phyloP scores from a whole-genome alignment of 2,888 invertebrate genomes.

The Metalampra italica region DNA sequence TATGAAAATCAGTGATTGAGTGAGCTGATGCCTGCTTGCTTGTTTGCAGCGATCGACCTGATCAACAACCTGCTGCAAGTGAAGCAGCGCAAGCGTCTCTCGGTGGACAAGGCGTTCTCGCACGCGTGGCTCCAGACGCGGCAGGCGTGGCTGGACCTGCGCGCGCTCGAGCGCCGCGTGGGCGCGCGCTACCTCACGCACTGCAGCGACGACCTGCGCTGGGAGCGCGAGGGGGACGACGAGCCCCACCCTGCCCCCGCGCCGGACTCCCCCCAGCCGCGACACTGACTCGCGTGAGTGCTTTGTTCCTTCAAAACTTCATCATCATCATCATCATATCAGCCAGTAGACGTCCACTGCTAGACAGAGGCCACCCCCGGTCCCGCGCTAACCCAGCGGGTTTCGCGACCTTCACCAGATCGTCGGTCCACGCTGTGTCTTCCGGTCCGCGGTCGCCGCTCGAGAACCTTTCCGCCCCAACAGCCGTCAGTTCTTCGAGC shows the following conservation, averaged over 20 bases:
- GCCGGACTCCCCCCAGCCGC: not conserved
- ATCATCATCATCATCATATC: too few species aligned
- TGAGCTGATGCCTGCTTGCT: not conserved
- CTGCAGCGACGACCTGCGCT: conserved; percentile 50
- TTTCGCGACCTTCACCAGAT: too few species aligned
- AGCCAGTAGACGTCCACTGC: too few species aligned
- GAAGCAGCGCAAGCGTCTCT: conserved; percentile 95
- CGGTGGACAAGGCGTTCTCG: conserved; percentile 96
- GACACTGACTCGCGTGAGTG: conserved; percentile 5
- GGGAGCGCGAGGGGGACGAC: not conserved
- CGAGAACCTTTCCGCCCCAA: too few species aligned
- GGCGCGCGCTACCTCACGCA: conserved; percentile 65
- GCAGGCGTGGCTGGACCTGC: conserved; percentile 96
- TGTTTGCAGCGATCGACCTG: conserved; percentile 93
- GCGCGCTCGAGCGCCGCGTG: conserved; percentile 84
- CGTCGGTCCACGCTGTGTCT: too few species aligned
- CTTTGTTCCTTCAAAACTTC: too few species aligned
- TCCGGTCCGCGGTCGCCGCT: too few species aligned
- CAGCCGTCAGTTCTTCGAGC: too few species aligned
- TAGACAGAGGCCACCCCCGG: too few species aligned
- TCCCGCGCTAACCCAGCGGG: too few species aligned
- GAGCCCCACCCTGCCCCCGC: not conserved
- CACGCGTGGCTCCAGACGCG: conserved; percentile 98
- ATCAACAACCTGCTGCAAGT: conserved; percentile 99
- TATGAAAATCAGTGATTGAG: too few species aligned